These are phyloP conservation scores for Cichladusa arquata DNA, from an alignment of 2,113 vertebrate species.

Conservation along the genomic window DNA sequence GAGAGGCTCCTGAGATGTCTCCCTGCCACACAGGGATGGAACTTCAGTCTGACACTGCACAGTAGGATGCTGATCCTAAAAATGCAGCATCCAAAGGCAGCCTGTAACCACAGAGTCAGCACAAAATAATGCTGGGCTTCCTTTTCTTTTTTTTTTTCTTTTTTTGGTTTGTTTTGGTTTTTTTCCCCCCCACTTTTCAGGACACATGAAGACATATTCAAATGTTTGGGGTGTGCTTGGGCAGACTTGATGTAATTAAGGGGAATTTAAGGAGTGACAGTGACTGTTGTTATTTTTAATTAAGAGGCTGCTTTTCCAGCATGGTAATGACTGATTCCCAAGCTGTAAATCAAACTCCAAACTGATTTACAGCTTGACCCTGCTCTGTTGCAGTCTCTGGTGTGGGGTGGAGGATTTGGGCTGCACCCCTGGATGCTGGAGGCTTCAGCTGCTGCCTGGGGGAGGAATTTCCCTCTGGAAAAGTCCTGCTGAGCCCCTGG, in stretches of 20 bases:
- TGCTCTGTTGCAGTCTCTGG: rapidly evolving
- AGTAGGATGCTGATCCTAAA: not conserved
- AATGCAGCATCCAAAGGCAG: not conserved
- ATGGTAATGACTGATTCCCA: not conserved
- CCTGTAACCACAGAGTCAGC: rapidly evolving
- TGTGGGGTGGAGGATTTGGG: rapidly evolving
- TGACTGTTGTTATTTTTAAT: not conserved
- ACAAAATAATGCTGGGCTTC: too few relatives aligned
- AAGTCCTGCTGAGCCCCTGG: rapidly evolving
- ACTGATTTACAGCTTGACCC: not conserved
- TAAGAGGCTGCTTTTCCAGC: not conserved
- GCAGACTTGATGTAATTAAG: not conserved
- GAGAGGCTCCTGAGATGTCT: rapidly evolving
- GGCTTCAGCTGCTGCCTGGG: rapidly evolving
- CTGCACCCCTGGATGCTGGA: not conserved
- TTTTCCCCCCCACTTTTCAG: not conserved
- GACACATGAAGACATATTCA: not conserved
- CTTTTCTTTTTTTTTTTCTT: not conserved
- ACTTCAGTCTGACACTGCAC: not conserved
- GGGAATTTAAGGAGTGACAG: not conserved
- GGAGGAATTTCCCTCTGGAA: not conserved
- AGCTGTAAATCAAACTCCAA: not conserved
- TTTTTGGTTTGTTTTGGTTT: too few relatives aligned
- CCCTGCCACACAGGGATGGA: rapidly evolving
- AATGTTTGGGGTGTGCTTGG: not conserved